These are phyloP conservation scores for Drosophila ambigua DNA, from an alignment of 1,140 invertebrate species.

Conservation along the genomic window DNA sequence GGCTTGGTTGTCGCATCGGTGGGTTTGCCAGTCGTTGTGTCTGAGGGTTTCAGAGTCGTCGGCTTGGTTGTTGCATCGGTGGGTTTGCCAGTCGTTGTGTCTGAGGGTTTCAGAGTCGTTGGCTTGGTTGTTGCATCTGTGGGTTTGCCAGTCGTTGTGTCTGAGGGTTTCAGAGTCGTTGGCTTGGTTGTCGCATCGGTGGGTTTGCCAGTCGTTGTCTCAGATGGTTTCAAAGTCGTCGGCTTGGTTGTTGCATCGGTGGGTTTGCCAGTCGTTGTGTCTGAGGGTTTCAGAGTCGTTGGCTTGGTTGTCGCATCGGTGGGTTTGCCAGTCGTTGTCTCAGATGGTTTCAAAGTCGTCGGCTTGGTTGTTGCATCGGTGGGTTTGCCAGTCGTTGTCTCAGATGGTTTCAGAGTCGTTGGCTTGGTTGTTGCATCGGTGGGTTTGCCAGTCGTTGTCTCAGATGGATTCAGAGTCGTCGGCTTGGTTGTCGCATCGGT, in stretches of 20 bases:
- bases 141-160: not conserved
- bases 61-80: not conserved
- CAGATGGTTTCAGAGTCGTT: not conserved
- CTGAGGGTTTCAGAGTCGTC: not conserved
- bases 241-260: not conserved
- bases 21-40: not conserved
- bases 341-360: too few species aligned
- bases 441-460: not conserved
- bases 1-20: not conserved
- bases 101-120: too few species aligned
- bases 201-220: not conserved
- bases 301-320: too few species aligned
- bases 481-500: not conserved
- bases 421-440: not conserved
- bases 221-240: not conserved
- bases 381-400: not conserved
- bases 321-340: too few species aligned
- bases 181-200: not conserved
- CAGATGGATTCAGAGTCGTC: not conserved
- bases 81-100: not conserved
- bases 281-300: too few species aligned
- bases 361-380: constrained; percentile 3
- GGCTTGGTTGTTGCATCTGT: not conserved
- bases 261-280: too few species aligned
- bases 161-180: not conserved